Percentiles rank a stretch among this genome's conserved stretches.
Evolutionary conservation across 1,140 invertebrate species (phyloP).

Genomic region (Epicauta chinensis): DNA sequence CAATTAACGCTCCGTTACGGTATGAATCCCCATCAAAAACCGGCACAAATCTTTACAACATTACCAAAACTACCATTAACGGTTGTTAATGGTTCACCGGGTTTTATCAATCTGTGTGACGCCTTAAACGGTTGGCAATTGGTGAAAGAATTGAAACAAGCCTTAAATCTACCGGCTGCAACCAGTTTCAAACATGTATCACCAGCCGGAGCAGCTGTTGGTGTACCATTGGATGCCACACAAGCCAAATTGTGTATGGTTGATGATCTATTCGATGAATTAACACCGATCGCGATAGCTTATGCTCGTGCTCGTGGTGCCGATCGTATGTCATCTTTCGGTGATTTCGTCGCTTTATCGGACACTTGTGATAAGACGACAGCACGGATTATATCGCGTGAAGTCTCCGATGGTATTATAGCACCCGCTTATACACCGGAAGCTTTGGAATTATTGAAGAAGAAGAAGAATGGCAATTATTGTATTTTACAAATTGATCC

Average conservation of each 20-base stretch:
- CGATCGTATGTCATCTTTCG: constrained; percentile 98
- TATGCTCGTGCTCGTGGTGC: constrained; percentile 95
- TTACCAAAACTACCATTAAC: constrained; percentile 75
- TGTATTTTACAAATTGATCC: constrained; percentile 92
- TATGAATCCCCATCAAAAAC: constrained; percentile 98
- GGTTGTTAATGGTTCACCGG: constrained; percentile 91
- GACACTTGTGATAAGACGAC: constrained; percentile 86
- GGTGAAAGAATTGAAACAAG: constrained; percentile 79
- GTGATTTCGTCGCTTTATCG: constrained; percentile 94
- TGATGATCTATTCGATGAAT: constrained; percentile 65
- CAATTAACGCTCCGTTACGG: constrained; percentile 88
- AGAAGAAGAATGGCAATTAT: constrained; percentile 93
- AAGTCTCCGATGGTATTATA: constrained; percentile 95
- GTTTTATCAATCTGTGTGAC: constrained; percentile 97
- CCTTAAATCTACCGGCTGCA: constrained; percentile 80
- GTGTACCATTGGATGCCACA: constrained; percentile 55
- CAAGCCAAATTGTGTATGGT: constrained; percentile 92
- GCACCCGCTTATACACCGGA: constrained; percentile 83
- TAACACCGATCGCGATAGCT: constrained; percentile 86
- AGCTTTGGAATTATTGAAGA: constrained; percentile 83
- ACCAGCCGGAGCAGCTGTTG: constrained; percentile 92
- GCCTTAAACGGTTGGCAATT: constrained; percentile 96
- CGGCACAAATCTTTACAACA: constrained; percentile 87
- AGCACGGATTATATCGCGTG: constrained; percentile 66
- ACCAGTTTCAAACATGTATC: constrained; percentile 98